phyloP scores from a whole-genome alignment of 1,140 invertebrate species.

The Phortica variegata region DNA sequence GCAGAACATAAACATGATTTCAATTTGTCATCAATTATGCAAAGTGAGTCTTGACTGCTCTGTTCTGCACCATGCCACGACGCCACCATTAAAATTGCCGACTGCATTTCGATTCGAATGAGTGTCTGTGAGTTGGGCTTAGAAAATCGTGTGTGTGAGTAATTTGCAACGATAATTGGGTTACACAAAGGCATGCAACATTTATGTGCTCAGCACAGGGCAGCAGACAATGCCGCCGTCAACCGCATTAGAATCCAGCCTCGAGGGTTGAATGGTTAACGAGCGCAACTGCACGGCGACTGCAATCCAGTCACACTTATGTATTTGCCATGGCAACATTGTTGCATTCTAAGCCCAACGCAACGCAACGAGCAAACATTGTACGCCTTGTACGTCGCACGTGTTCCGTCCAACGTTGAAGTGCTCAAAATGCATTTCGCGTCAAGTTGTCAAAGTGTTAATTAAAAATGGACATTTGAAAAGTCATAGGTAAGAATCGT shows the following conservation, averaged over 20 bases:
- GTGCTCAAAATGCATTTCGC: slow-evolving; percentile 44
- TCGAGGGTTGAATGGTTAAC: slow-evolving; percentile 3
- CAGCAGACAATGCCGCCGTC: slow-evolving; percentile 11
- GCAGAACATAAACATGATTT: slow-evolving; percentile 45
- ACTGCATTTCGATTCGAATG: no score
- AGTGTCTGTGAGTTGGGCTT: no score
- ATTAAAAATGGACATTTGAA: slow-evolving; percentile 54
- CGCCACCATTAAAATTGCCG: no score
- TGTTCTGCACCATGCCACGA: neutral
- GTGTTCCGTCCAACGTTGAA: no score
- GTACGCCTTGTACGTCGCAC: no score
- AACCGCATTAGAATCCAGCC: slow-evolving; percentile 8
- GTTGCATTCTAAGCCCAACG: no score
- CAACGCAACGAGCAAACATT: no score
- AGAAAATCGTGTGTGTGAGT: slow-evolving; percentile 27
- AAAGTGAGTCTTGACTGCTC: slow-evolving; percentile 39
- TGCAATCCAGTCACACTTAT: slow-evolving; percentile 48
- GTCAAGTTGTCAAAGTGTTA: slow-evolving; percentile 55
- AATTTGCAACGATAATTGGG: slow-evolving; percentile 52
- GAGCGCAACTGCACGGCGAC: slow-evolving; percentile 31
- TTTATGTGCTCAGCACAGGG: slow-evolving; percentile 22
- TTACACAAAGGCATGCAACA: slow-evolving; percentile 50
- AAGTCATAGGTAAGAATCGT: slow-evolving; percentile 28
- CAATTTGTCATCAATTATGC: slow-evolving; percentile 56
- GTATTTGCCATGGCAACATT: slow-evolving; percentile 18